These are phyloP conservation scores for Cephus pulcher DNA, from an alignment of 2,888 invertebrate species.

Conservation along the genomic window DNA sequence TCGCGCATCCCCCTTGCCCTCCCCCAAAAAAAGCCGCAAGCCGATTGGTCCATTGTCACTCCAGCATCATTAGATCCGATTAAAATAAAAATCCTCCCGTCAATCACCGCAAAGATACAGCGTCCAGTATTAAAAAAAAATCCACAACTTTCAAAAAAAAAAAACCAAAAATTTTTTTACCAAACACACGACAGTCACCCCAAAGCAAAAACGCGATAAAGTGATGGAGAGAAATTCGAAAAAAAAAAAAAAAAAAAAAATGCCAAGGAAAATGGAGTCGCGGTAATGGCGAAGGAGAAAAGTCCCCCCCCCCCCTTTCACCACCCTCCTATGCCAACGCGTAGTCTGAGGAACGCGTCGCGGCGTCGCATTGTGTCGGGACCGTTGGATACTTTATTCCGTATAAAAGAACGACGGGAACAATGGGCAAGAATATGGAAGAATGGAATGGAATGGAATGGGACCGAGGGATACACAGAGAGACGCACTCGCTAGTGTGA, in stretches of 20 bases:
- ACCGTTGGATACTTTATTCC: slow-evolving; percentile 64
- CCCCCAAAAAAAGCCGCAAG: too few species aligned
- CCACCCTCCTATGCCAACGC: too few species aligned
- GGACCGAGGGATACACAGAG: slow-evolving; percentile 51
- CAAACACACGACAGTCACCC: too few species aligned
- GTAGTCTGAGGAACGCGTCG: slow-evolving; percentile 36
- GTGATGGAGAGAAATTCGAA: slow-evolving; percentile 23
- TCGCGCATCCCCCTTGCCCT: too few species aligned
- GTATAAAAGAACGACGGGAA: slow-evolving; percentile 62
- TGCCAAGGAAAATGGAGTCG: slow-evolving; percentile 13
- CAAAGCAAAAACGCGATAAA: slow-evolving; percentile 14
- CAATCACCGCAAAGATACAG: too few species aligned
- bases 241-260: slow-evolving; percentile 25
- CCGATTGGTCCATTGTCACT: too few species aligned
- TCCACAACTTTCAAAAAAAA: too few species aligned
- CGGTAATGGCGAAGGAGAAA: slow-evolving; percentile 42
- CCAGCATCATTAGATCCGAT: too few species aligned
- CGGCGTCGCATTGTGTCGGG: slow-evolving; percentile 60
- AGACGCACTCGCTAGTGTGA: slow-evolving; percentile 55
- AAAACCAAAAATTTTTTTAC: too few species aligned
- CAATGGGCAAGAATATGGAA: slow-evolving; percentile 61
- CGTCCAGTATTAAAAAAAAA: too few species aligned
- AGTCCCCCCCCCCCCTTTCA: too few species aligned
- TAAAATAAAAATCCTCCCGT: too few species aligned
- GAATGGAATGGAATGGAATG: slow-evolving; percentile 50